Evolutionary conservation across 1,140 invertebrate species (phyloP), one percentile per base, ranked within the genome.

Genomic region (Arctopsyche grandis): DNA sequence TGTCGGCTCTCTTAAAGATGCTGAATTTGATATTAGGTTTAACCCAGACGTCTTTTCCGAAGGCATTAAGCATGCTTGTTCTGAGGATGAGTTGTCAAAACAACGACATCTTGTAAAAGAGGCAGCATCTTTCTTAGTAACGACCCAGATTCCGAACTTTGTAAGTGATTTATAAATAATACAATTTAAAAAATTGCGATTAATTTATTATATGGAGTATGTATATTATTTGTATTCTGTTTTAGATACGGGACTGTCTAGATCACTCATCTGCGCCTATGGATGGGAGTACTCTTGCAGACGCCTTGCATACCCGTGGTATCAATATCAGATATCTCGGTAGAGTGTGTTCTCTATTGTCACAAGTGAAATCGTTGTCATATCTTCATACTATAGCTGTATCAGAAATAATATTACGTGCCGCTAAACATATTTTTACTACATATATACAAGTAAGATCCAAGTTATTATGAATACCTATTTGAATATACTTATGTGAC

Each of bases 1-100:
- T 52, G 97, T 99, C 16, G 96, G 96, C 0, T 99, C 97, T 3
- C 89, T 99, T 1, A 97, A 96, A 85, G 95, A 97, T 78, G 94
- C 92, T 48, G 97, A 99, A 87, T 99, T 99, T 86, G 97, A 98
- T 85, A 95, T 99, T 76, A 91, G 97, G 69, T 99, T 99, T 87
- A 99, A 99, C 89, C 97, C 98, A 0, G 98, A 99, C 89, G 96
- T 99, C 73, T 99, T 95, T 89, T 99, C 97, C 5, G 94, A 95
- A 0, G 96, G 96, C 77, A 97, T 99, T 46, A 91, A 90, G 73
- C 97, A 99, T 89, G 86, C 91, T 22, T 91, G 92, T 66, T 89
- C 93, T 56, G 89, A 90, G 5, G 89, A 90, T 60, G 85, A 85
- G 19, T 88, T 98, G 75, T 91, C 92, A 70, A 94, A 94, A 84